A percentile compares a stretch with the other conserved stretches of the same genome.
Evolutionary conservation across 2,888 invertebrate species (phyloP).

Genomic region (Osedax frankpressi): DNA sequence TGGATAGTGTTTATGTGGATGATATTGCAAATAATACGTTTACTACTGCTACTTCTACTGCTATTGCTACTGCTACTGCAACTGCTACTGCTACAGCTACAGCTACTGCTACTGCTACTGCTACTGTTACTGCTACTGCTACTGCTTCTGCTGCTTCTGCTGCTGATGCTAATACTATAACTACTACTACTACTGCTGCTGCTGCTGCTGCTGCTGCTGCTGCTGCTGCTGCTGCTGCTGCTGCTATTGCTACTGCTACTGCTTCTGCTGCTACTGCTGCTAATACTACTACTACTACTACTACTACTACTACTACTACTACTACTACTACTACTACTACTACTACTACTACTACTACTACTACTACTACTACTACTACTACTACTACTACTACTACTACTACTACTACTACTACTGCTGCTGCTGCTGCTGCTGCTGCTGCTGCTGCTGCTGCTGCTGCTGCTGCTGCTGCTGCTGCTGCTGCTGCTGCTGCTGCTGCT

Average conservation of each 20-base stretch:
- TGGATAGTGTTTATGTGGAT: too few species aligned
- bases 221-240: not conserved
- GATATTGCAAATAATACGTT: constrained; percentile 45
- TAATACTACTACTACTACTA: not conserved
- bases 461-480: not conserved
- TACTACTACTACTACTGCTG: not conserved
- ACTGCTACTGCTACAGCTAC: not conserved
- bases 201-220: not conserved
- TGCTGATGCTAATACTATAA: not conserved
- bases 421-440: not conserved
- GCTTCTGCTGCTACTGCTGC: not conserved
- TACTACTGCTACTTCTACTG: not conserved
- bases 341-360: not conserved
- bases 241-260: not conserved
- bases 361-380: not conserved
- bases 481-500: not conserved
- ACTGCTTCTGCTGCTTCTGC: not conserved
- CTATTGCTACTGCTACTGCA: not conserved
- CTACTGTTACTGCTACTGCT: not conserved
- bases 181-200: not conserved
- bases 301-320: not conserved
- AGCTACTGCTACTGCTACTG: not conserved
- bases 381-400: not conserved
- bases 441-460: not conserved
- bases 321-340: not conserved